A percentile compares a stretch with the other conserved stretches of the same genome.
Evolutionary conservation across 1,140 invertebrate genomes (phyloP).

Genomic region (Hyles euphorbiae): DNA sequence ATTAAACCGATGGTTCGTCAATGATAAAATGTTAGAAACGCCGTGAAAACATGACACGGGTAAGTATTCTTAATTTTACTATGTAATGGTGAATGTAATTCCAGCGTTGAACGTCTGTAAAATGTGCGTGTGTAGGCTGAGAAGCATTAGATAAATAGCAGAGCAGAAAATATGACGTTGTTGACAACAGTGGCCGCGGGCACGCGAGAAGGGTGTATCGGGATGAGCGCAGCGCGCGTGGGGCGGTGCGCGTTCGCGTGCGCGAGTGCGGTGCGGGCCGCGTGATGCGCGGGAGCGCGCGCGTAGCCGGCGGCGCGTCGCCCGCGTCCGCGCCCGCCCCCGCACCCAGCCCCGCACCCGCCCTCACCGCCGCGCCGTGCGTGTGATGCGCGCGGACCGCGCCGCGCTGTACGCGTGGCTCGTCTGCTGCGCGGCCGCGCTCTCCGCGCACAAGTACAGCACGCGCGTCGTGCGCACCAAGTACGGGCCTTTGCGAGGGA

Average conservation of each 20-base stretch:
- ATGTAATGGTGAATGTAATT: not conserved
- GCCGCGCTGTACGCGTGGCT: slow-evolving; percentile 69
- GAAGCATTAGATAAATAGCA: too few relatives aligned
- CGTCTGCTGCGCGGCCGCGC: slow-evolving; percentile 70
- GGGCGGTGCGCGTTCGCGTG: slow-evolving; percentile 11
- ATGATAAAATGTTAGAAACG: slow-evolving; percentile 18
- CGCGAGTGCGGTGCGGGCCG: slow-evolving; percentile 27
- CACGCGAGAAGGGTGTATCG: slow-evolving; percentile 40
- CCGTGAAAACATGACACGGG: slow-evolving; percentile 57
- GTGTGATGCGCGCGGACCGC: slow-evolving; percentile 62
- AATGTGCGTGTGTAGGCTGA: too few relatives aligned
- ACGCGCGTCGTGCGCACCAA: slow-evolving; percentile 89
- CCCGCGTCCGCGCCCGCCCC: slow-evolving; percentile 43
- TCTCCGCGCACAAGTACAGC: slow-evolving; percentile 82
- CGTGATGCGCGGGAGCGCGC: slow-evolving; percentile 41
- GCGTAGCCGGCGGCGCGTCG: slow-evolving; percentile 46
- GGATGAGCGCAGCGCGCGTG: slow-evolving; percentile 42
- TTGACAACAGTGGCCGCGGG: slow-evolving; percentile 43
- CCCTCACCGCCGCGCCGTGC: slow-evolving; percentile 28
- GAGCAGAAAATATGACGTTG: not conserved
- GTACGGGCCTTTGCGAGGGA: slow-evolving; percentile 90
- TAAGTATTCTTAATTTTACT: slow-evolving; percentile 28
- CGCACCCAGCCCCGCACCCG: slow-evolving; percentile 6
- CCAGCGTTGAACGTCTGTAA: too few relatives aligned
- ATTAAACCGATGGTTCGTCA: slow-evolving; percentile 43